Evolutionary conservation across 2,797 vertebrate species (phyloP).

Genomic region (Tachyglossus aculeatus): DNA sequence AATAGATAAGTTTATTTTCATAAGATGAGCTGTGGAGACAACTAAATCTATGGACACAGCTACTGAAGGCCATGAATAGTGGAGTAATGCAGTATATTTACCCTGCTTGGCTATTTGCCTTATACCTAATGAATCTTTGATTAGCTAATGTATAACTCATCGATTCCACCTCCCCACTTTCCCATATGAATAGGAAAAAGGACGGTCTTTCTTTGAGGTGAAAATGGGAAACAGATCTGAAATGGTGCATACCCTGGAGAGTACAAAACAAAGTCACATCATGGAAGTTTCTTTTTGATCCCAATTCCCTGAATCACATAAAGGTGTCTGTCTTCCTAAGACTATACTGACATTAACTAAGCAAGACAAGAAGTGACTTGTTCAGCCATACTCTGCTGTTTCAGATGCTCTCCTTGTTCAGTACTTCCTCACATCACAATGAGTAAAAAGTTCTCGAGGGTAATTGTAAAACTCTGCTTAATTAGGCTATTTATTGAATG

Average conservation of each 20-base stretch:
- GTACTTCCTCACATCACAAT: conserved; percentile 50
- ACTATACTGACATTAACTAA: conserved; percentile 59
- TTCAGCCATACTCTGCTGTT: conserved; percentile 33
- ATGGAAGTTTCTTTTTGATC: conserved; percentile 61
- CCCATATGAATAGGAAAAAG: conserved; percentile 35
- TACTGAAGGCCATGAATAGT: conserved; percentile 45
- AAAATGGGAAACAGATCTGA: conserved; percentile 68
- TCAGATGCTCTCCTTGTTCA: conserved; percentile 6
- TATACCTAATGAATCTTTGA: conserved; percentile 61
- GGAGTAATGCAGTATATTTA: conserved; percentile 43
- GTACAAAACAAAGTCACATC: conserved; percentile 46
- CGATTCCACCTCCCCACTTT: conserved; percentile 31
- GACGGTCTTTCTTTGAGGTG: conserved; percentile 52
- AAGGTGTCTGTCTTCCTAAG: conserved; percentile 58
- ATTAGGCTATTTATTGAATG: too few species aligned
- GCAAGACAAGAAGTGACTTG: conserved; percentile 61
- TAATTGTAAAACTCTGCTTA: background rate
- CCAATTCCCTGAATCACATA: conserved; percentile 60
- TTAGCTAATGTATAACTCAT: conserved; percentile 53
- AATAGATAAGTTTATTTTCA: conserved; percentile 46
- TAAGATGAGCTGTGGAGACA: conserved; percentile 36
- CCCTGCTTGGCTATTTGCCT: conserved; percentile 49
- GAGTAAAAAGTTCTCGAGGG: conserved; percentile 45
- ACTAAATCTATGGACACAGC: conserved; percentile 56
- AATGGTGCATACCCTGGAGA: conserved; percentile 62